Base-by-base conservation (phyloP, 2,797 vertebrate species). In the Liparis tanakae region DNA sequence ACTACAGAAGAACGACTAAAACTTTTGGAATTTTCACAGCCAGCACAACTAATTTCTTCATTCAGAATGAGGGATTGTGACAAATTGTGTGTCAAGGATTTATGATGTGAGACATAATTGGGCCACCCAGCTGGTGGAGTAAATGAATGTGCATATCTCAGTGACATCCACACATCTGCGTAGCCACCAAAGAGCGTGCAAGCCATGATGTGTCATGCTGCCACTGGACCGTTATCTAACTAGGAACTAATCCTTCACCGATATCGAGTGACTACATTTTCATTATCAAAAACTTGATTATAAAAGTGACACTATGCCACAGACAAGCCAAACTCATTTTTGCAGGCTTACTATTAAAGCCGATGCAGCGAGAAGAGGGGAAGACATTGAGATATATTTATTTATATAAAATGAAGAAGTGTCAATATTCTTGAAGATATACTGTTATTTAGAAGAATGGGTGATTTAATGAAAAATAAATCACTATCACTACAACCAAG, bases 11-110 rank as follows among this genome's bases (percentile, higher is more conserved):
- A 70, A 56, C 3, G 55, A 78, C 70, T 72, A 78, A 79, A 86
- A 91, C 74, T 80, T 88, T 82, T 70, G 69, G 70, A 64, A 83
- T 82, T 83, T 84, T 81, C 80, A 78, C 76, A 85, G 67, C 54
- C 55, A 58, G 44, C 73, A 74, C 65, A 75, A 73, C 39, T 79
- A 66, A 66, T 76, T 85, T 83, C 79, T 80, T 69, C 74, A 88
- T 78, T 85, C 85, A 80, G 87, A 82, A 85, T 81, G 73, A 87
- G 78, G 75, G 82, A 86, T 88, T 88, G 84, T 92, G 91, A 93
- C 89, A 94, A 94, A 91, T 94, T 87, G 92, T 60, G 82, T 87
- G 90, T 93, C 87, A 91, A 76, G 83, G 80, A 90, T 91, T 94
- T 92, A 93, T 92, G 87, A 93, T 90, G 87, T 88, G 86, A 85